phyloP scores from a whole-genome alignment of 2,113 vertebrate genomes.

The Corapipo altera region DNA sequence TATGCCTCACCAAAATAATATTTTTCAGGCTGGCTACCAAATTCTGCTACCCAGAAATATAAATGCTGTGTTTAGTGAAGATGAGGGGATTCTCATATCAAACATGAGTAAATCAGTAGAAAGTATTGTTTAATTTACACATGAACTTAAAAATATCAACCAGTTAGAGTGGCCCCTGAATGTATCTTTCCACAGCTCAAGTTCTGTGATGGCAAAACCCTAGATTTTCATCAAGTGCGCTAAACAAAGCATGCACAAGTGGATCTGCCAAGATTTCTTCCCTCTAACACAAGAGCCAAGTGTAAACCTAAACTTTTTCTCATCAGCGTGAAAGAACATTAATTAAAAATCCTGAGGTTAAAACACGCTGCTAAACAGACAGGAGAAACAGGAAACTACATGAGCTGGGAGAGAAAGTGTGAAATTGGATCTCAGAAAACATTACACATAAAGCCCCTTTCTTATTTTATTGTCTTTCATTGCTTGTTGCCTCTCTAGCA shows the following conservation, averaged over 20 bases:
- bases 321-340: neutral
- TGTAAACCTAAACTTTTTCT: neutral
- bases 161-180: rapidly evolving
- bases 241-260: neutral
- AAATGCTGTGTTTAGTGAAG: neutral
- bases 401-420: neutral
- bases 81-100: neutral
- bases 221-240: neutral
- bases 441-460: neutral
- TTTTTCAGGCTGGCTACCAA: neutral
- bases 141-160: neutral
- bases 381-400: neutral
- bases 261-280: neutral
- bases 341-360: neutral
- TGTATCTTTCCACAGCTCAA: neutral
- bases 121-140: neutral
- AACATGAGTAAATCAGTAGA: neutral
- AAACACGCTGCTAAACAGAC: neutral
- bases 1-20: neutral
- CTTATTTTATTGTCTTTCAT: neutral
- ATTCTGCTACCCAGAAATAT: neutral
- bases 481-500: neutral
- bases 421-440: neutral
- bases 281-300: neutral
- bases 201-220: neutral